Conservation (phyloP, 2,113 vertebrate species). For the Paedocypris sp. region DNA sequence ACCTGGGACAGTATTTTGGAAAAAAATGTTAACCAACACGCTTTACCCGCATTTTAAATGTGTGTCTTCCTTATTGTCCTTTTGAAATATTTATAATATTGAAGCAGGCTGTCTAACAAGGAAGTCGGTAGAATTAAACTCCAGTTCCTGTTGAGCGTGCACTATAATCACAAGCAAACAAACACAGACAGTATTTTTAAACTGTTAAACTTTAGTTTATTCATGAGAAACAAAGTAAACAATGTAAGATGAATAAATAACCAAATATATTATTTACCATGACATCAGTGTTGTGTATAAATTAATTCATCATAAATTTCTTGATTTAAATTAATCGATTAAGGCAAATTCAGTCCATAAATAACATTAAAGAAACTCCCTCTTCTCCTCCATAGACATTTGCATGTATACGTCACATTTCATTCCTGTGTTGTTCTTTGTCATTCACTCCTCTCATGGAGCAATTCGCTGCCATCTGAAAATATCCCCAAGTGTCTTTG, state of each 20-base stretch:
- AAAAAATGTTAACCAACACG: too few species aligned
- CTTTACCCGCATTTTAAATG: background rate
- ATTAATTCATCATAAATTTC: too few species aligned
- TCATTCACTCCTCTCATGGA: background rate
- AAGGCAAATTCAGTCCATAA: background rate
- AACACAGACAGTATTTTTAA: too few species aligned
- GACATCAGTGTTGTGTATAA: conserved; percentile 10
- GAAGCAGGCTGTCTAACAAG: too few species aligned
- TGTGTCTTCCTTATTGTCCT: background rate
- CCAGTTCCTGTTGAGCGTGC: too few species aligned
- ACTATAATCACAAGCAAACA: too few species aligned
- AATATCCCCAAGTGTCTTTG: background rate
- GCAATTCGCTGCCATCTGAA: too few species aligned
- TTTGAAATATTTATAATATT: background rate
- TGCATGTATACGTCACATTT: background rate
- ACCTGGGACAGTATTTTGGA: too few species aligned
- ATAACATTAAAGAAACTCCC: background rate
- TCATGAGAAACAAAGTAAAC: conserved; percentile 1
- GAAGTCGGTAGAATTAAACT: background rate
- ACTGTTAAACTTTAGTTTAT: too few species aligned
- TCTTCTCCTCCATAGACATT: background rate
- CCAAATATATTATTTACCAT: conserved; percentile 14
- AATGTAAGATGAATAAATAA: conserved; percentile 10
- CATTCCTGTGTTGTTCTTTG: background rate
- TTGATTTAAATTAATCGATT: too few species aligned